Base-by-base conservation (phyloP, 2,888 invertebrate genomes). In the Drosophila flavopinicola region DNA sequence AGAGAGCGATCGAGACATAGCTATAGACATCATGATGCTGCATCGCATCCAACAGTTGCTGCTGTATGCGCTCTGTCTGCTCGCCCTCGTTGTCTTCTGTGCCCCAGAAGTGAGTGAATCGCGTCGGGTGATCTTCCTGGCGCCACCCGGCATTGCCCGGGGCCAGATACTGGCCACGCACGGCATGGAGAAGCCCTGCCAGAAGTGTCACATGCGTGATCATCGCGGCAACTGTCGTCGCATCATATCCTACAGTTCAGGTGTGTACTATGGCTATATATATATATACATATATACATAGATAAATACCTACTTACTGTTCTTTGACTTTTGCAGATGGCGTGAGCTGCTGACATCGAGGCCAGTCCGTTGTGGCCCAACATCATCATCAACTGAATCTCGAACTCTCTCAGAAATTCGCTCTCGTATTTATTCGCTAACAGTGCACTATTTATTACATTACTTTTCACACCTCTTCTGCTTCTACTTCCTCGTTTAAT, bases 181-280 rank as follows among this genome's bases (percentile, higher is more conserved):
- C 1, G 63, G 72, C 3, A 64, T 80, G 57, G 78, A 75, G 48
- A 87, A 87, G 33, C 86, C 89, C 7, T 90, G 90, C 32, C 82
- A 79, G 15, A 83, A 83, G 73, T 90, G 90, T 53, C 87, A 89
- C 32, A 89, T 88, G 83, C 75, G 88, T 11, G 90, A 90, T 69
- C 90, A 90, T 75, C 88, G 90, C 3, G 90, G 89, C 9, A 71
- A 79, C 17, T 90, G 90, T 57, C 78, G 90, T 1, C 88, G 90
- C 47, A 77, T 88, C 25, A 74, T 89, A 51, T 67, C 84, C 5
- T 89, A 85, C 53, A 88, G 84, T 70, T 57, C 79, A 61, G 88
- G 90, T 89, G 32, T 29, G 39, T 58, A 27, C 13, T 24, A n/a
- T 4, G 0, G 10, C 6, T 13, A 3, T 13, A 3, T 3, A 13